Evolutionary conservation across 2,888 invertebrate species (phyloP).

Genomic region (Eupithecia abbreviata): DNA sequence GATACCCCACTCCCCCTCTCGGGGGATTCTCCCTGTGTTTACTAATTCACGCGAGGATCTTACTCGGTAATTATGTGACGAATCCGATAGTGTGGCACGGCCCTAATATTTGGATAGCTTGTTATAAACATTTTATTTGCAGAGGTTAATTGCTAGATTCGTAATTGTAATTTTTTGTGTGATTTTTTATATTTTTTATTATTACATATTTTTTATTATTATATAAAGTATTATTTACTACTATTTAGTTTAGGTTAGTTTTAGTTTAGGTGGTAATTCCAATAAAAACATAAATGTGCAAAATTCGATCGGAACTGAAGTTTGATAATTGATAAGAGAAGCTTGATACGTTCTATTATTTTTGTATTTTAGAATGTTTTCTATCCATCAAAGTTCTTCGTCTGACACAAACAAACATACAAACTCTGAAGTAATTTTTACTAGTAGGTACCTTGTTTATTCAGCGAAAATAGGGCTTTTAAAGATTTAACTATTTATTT

Average conservation of each 20-base stretch:
- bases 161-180: neutral
- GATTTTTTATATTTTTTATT: neutral
- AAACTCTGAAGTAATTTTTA: neutral
- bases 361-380: neutral
- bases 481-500: neutral
- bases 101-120: conserved; percentile 23
- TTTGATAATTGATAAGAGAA: no score
- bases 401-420: neutral
- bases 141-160: conserved; percentile 16
- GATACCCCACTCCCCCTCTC: conserved; percentile 31
- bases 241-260: no score
- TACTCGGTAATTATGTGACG: conserved; percentile 78
- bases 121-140: conserved; percentile 22
- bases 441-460: neutral
- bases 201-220: no score
- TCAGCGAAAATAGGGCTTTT: neutral
- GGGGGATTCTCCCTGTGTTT: conserved; percentile 55
- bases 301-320: neutral
- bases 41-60: conserved; percentile 80
- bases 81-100: conserved; percentile 54
- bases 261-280: neutral
- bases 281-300: neutral
- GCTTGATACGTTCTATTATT: no score
- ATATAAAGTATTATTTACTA: no score
- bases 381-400: neutral